phyloP scores from a whole-genome alignment of 2,888 invertebrate genomes.

The Diarsia mendica region DNA sequence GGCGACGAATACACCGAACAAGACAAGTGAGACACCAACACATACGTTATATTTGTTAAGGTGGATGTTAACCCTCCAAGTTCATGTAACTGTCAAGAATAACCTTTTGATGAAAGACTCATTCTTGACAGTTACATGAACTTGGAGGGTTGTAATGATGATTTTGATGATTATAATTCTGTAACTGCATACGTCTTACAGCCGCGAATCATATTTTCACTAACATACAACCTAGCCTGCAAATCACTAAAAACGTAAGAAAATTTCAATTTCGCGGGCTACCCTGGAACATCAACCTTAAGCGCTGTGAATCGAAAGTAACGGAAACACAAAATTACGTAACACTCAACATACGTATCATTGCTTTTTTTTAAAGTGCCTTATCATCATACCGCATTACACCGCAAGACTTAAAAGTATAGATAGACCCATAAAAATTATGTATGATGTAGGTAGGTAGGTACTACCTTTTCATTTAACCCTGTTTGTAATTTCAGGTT shows the following conservation, averaged over 20 bases:
- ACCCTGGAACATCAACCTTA: too few species aligned
- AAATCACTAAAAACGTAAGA: too few species aligned
- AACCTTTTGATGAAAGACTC: too few species aligned
- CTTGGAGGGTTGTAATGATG: too few species aligned
- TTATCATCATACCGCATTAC: not conserved
- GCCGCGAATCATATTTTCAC: too few species aligned
- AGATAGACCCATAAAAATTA: not conserved
- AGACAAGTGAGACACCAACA: conserved; percentile 79
- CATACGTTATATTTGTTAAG: not conserved
- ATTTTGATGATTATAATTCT: too few species aligned
- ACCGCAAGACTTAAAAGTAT: not conserved
- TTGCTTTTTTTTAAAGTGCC: not conserved
- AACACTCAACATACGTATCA: not conserved
- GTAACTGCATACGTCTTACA: too few species aligned
- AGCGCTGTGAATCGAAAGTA: not conserved
- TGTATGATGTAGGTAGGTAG: not conserved
- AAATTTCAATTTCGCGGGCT: too few species aligned
- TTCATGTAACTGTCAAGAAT: too few species aligned
- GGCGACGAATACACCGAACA: conserved; percentile 85
- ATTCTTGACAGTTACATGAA: too few species aligned
- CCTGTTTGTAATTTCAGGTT: conserved; percentile 79
- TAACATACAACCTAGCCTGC: too few species aligned
- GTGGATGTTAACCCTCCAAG: too few species aligned
- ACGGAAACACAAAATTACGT: not conserved
- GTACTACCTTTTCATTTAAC: not conserved